phyloP scores from a whole-genome alignment of 2,113 vertebrate species.

The Strigops habroptila region DNA sequence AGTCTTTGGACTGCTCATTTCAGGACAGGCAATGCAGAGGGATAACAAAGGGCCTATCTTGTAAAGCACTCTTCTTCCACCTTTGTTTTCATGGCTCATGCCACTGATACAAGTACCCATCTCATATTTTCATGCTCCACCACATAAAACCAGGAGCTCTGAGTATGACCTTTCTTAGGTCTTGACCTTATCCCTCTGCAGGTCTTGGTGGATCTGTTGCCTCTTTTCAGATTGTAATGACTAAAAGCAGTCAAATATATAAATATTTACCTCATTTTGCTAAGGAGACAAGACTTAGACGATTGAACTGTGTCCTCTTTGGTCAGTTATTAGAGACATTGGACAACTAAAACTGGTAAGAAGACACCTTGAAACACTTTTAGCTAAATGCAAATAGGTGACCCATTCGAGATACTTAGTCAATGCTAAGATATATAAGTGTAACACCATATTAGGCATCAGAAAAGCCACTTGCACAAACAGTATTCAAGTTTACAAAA shows the following conservation, averaged over 20 bases:
- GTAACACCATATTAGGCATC: neutral
- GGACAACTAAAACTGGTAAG: neutral
- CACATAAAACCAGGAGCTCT: neutral
- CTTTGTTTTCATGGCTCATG: neutral
- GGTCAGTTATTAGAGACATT: neutral
- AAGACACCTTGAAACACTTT: neutral
- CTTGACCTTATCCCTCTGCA: neutral
- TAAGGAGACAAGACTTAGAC: neutral
- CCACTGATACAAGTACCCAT: neutral
- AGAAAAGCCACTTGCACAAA: slow-evolving; percentile 41
- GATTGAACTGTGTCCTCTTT: neutral
- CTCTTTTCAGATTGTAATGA: neutral
- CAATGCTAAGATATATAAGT: neutral
- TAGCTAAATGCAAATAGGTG: neutral
- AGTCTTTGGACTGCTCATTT: neutral
- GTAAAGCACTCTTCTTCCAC: neutral
- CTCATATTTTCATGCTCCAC: neutral
- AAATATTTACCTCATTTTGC: neutral
- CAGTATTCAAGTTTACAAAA: slow-evolving; percentile 1
- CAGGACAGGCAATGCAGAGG: neutral
- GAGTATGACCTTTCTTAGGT: neutral
- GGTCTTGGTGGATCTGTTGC: neutral
- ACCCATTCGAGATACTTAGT: neutral
- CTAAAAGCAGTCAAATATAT: neutral
- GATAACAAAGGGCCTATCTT: neutral